Base-by-base conservation (phyloP, 2,888 invertebrate species). In the Iselma pallidipennis region DNA sequence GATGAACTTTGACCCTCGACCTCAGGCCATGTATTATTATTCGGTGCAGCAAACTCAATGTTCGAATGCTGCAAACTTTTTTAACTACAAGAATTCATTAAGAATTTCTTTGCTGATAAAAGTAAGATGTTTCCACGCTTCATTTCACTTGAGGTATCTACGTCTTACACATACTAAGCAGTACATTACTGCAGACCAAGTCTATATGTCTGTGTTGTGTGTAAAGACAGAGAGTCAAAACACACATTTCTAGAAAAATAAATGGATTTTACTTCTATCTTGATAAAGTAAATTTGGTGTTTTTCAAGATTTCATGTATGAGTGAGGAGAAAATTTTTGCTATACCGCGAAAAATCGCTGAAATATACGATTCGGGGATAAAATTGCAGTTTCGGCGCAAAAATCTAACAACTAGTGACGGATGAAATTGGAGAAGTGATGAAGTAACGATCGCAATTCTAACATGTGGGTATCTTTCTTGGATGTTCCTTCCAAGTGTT, bases 81-180 rank as follows among this genome's bases (percentile, higher is more conserved):
- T 81, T 80, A 81, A 80, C 80, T 80, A 80, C 77, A 77, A 77
- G 80, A 81, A 81, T 81, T 81, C 81, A 81, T 81, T 80, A 81
- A 75, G 79, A 81, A 80, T 81, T 80, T 80, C 76, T 76, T 77
- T 78, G 76, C 78, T 79, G 79, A 79, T 79, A 80, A 78, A 79
- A 80, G 78, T 79, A 79, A 79, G 79, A 79, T 79, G 78, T 80
- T 80, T 76, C 77, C 75, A 77, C 79, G 79, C 79, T 80, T 79
- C 79, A 79, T 80, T 80, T 79, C 78, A 78, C 78, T 79, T 78
- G 78, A 80, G 79, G 76, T 77, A 72, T 74, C 68, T 72, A 78
- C 79, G 76, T 68, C 71, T 67, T 72, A 68, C 74, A 78, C 80
- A 80, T 80, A 79, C 76, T 77, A 79, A 80, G 71, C 70, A 78